phyloP scores from a whole-genome alignment of 2,797 vertebrate species.

The Mormyrops attenuatus region DNA sequence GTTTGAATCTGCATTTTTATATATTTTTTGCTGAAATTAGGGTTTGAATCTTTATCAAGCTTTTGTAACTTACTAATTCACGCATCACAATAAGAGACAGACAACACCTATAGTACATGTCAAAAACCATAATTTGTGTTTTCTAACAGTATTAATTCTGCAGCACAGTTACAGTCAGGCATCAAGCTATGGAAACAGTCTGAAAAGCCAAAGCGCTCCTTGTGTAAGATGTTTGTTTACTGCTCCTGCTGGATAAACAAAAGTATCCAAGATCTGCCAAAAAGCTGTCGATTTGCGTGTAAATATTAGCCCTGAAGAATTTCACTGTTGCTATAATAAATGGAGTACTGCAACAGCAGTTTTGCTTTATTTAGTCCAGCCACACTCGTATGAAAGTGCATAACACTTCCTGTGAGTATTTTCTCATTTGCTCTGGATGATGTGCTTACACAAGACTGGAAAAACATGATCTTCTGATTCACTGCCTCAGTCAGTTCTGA shows the following conservation, averaged over 20 bases:
- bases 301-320: constrained; percentile 13
- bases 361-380: neutral
- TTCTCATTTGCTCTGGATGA: neutral
- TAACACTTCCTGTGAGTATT: neutral
- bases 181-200: neutral
- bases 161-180: neutral
- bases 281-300: neutral
- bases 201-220: constrained; percentile 9
- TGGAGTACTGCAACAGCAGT: neutral
- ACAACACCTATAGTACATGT: neutral
- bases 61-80: neutral
- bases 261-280: neutral
- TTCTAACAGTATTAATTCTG: neutral
- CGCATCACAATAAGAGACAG: neutral
- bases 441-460: neutral
- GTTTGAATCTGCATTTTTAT: neutral
- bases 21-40: neutral
- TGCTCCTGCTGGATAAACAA: constrained; percentile 22
- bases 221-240: constrained; percentile 19
- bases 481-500: neutral
- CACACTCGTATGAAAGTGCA: neutral
- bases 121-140: neutral
- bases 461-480: neutral
- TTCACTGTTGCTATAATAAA: constrained; percentile 5
- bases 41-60: neutral